Evolutionary conservation across 2,113 vertebrate genomes (phyloP).

Genomic region (Neodontobutis hainanensis): DNA sequence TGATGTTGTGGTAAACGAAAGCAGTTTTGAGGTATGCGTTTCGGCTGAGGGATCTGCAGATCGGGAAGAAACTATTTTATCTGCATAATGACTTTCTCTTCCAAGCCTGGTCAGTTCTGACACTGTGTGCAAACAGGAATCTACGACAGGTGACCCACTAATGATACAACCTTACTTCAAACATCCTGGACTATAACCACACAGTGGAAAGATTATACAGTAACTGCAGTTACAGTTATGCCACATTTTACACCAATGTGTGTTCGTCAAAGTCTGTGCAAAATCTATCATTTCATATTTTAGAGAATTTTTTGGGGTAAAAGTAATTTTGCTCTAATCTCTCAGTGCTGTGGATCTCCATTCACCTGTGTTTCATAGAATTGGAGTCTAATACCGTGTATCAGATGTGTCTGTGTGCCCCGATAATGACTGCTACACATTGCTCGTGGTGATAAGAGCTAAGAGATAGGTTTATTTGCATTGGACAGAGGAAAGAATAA

Average conservation of each 20-base stretch:
- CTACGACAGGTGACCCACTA: no score
- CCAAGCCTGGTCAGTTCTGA: no score
- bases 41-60: no score
- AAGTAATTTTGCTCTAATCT: background rate
- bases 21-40: no score
- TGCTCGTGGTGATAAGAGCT: constrained; percentile 12
- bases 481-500: background rate
- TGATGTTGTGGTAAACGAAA: no score
- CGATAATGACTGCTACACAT: constrained; percentile 15
- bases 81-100: no score
- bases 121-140: no score
- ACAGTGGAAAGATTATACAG: no score
- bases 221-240: background rate
- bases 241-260: background rate
- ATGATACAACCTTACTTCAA: no score
- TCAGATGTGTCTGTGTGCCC: background rate
- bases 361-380: background rate
- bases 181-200: no score
- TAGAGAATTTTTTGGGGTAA: background rate
- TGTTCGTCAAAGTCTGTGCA: background rate
- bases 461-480: constrained; percentile 20
- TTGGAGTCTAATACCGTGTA: background rate
- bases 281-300: background rate
- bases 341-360: background rate
- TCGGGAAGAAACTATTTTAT: no score